Conservation (phyloP, 2,888 invertebrate genomes). For the Microctonus aethiopoides region DNA sequence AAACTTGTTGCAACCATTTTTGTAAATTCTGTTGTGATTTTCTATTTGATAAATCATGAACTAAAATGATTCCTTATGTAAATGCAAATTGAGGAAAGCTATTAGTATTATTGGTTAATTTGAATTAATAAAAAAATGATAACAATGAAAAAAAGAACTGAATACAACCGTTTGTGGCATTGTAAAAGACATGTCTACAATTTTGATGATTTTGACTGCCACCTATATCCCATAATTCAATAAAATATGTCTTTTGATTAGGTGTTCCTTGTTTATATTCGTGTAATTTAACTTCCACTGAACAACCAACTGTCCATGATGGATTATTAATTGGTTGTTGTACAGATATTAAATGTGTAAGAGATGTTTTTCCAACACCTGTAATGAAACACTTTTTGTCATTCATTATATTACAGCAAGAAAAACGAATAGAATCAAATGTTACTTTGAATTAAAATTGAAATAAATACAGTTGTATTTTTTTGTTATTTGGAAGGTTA, state of each 20-base stretch:
- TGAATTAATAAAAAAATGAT: neutral
- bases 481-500: neutral
- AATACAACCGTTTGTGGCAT: constrained; percentile 84
- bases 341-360: constrained; percentile 91
- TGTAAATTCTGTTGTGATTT: constrained; percentile 94
- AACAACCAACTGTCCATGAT: constrained; percentile 96
- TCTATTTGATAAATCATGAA: constrained; percentile 96
- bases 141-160: neutral
- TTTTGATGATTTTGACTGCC: constrained; percentile 94
- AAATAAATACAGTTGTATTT: neutral
- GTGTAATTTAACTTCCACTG: constrained; percentile 94
- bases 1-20: constrained; percentile 92
- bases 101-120: neutral
- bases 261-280: constrained; percentile 95
- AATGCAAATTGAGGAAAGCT: constrained; percentile 28
- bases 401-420: constrained; percentile 4
- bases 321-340: constrained; percentile 87
- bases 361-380: constrained; percentile 97
- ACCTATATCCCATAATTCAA: constrained; percentile 98
- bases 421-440: neutral
- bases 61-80: constrained; percentile 84
- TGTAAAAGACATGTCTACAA: constrained; percentile 93
- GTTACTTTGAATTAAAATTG: neutral
- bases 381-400: constrained; percentile 39
- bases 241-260: constrained; percentile 88